phyloP scores from a whole-genome alignment of 2,888 invertebrate genomes.

The Apodemia mormo region DNA sequence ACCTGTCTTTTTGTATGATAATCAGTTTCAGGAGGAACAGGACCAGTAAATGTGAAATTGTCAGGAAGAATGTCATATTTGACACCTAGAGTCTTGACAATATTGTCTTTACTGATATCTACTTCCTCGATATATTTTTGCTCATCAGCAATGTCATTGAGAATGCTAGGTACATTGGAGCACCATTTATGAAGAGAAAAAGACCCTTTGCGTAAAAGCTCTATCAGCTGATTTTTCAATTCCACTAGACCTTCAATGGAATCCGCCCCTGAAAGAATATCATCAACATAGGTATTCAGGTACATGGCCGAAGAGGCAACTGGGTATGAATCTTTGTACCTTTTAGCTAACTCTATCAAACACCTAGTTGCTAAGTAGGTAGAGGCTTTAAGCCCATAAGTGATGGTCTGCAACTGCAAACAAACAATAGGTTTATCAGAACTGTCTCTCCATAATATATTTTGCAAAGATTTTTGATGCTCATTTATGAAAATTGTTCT shows the following conservation, averaged over 20 bases:
- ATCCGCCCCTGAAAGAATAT: constrained; percentile 22
- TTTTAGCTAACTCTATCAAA: constrained; percentile 26
- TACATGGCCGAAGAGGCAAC: constrained; percentile 26
- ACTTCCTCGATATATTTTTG: constrained; percentile 24
- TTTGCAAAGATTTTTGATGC: neutral
- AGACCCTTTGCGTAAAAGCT: constrained; percentile 20
- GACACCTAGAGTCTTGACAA: constrained; percentile 29
- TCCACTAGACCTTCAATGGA: neutral
- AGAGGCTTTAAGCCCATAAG: constrained; percentile 28
- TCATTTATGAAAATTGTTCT: neutral
- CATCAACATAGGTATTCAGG: constrained; percentile 13
- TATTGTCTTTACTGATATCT: constrained; percentile 22
- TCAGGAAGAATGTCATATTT: constrained; percentile 24
- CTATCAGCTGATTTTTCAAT: constrained; percentile 21
- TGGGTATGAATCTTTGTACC: constrained; percentile 24
- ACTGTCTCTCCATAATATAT: constrained; percentile 10
- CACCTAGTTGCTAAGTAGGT: constrained; percentile 28
- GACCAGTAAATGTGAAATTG: constrained; percentile 21
- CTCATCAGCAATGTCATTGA: constrained; percentile 24
- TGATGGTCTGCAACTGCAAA: constrained; percentile 8
- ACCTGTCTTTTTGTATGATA: constrained; percentile 31
- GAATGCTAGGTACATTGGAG: constrained; percentile 18
- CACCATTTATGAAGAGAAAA: constrained; percentile 32
- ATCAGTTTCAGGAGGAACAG: constrained; percentile 8
- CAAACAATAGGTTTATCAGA: neutral